Evolutionary conservation across 2,888 invertebrate species (phyloP), one percentile per base, ranked within the genome.

Genomic region (Oeneis ivallda): DNA sequence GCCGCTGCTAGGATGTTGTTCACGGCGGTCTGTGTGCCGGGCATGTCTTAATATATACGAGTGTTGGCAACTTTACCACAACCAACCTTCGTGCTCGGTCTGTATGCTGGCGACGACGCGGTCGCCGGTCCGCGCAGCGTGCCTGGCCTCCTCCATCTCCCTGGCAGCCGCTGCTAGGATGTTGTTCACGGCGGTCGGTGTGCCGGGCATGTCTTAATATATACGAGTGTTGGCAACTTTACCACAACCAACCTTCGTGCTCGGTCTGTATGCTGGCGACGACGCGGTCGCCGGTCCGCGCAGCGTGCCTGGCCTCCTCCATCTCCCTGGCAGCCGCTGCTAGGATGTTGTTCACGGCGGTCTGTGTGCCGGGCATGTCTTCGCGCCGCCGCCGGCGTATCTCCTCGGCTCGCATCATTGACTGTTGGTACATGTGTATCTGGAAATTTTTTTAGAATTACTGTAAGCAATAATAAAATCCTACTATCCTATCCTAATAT

Each of bases 361-460:
- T 89, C 70, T 92, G 89, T 1, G 90, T 90, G 7, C 83, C 83
- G 0, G 91, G 84, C 15, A 84, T 76, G 68, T 90, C 88, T n/a
- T 86, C 87, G 26, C 89, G 85, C 39, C 91, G 91, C 13, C 92
- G 84, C 37, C 91, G 81, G 0, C 91, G 81, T 13, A 89, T 84
- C 75, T 91, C 89, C 65, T 92, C 90, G 0, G 90, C 90, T 0
- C 92, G 84, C 89, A 92, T 91, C 92, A 92, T 92, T 1, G 92
- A 90, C 71, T 92, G 92, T 74, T 92, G 92, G 79, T 92, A 92
- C 86, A 92, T 82, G 80, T 92, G 92, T 69, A 92, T 92, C 89
- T 92, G 78, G 66, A 69, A 66, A 52, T 54, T 15, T 15, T 15
- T 1, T 26, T 19, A 13, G 13, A 9, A 26, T 50, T 50, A 50